A percentile compares a stretch with the other conserved stretches of the same genome.
These are phyloP conservation scores for Callyntrura sp. DNA, from an alignment of 2,888 invertebrate genomes.

Conservation along the genomic window DNA sequence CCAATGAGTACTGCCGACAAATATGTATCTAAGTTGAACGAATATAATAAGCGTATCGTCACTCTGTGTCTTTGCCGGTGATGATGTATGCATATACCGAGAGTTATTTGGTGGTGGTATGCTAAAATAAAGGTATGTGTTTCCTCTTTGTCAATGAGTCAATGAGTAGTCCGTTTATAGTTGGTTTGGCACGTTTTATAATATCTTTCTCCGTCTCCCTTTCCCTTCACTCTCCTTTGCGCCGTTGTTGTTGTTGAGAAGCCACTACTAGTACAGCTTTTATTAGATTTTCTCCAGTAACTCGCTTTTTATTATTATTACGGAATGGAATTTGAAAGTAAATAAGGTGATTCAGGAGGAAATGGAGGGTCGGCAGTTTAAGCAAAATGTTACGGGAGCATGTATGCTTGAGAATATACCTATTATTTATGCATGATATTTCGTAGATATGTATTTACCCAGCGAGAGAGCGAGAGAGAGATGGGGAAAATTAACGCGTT, in stretches of 20 bases:
- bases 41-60: not conserved
- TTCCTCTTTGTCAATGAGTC: slow-evolving; percentile 40
- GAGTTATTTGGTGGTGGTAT: not conserved
- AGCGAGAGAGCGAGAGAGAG: not conserved
- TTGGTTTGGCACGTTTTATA: slow-evolving; percentile 50
- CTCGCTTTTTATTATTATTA: slow-evolving; percentile 51
- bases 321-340: slow-evolving; percentile 47
- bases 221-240: not conserved
- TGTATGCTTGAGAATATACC: not conserved
- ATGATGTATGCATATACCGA: not conserved
- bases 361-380: slow-evolving; percentile 19
- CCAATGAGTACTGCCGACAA: slow-evolving; percentile 8
- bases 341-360: slow-evolving; percentile 43
- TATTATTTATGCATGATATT: not conserved
- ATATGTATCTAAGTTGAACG: not conserved
- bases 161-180: slow-evolving; percentile 31
- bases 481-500: not conserved
- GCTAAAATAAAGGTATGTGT: too few relatives aligned
- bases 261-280: slow-evolving; percentile 31
- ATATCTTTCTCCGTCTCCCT: not conserved
- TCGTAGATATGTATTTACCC: not conserved
- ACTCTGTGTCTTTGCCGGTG: not conserved
- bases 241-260: not conserved
- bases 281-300: slow-evolving; percentile 38
- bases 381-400: not conserved